Percentiles rank a stretch among this genome's conserved stretches.
Conservation (phyloP, 2,888 invertebrate species). For the Noctua janthe region DNA sequence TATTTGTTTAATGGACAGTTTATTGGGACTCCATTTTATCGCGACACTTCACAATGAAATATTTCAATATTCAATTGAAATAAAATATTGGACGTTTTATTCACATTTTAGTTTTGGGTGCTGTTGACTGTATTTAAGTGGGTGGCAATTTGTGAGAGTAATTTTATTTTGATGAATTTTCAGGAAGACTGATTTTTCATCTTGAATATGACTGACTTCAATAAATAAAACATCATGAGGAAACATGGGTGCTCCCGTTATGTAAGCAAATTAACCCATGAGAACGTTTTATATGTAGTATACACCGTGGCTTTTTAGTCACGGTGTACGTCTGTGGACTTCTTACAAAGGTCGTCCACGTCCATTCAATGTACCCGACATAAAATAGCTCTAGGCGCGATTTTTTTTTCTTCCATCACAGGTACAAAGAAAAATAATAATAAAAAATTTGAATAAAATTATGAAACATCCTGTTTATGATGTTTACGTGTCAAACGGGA, state of each 20-base stretch:
- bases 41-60: conserved; percentile 54
- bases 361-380: no score
- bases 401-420: no score
- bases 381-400: no score
- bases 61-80: conserved; percentile 55
- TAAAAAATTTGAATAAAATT: no score
- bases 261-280: no score
- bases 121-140: conserved; percentile 26
- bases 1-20: conserved; percentile 59
- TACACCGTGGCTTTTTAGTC: no score
- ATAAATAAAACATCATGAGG: neutral
- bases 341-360: no score
- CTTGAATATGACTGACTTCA: neutral
- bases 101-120: conserved; percentile 27
- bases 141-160: conserved; percentile 9
- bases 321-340: no score
- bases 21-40: conserved; percentile 51
- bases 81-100: conserved; percentile 40
- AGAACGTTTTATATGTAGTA: no score
- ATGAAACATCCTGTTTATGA: no score
- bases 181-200: neutral
- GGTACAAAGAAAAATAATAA: no score
- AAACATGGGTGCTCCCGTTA: neutral
- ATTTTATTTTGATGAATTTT: neutral
- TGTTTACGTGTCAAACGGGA: no score